phyloP scores from a whole-genome alignment of 2,888 invertebrate species.

The Acleris laterana region DNA sequence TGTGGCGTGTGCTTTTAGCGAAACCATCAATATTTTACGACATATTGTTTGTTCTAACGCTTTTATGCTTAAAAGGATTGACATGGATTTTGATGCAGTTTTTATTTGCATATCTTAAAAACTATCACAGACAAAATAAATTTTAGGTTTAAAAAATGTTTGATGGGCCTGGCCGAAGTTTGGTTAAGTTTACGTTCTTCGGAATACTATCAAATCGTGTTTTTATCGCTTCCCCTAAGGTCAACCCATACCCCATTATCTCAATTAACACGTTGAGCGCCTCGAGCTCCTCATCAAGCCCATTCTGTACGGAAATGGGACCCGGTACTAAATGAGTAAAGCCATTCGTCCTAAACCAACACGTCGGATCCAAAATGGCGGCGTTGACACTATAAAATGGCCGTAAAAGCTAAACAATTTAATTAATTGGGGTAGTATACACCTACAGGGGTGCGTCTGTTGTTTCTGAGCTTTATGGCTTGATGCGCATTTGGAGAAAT shows the following conservation, averaged over 20 bases:
- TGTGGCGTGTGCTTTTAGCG: constrained; percentile 28
- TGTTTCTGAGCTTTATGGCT: too few species aligned
- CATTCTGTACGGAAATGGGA: too few species aligned
- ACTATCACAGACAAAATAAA: background rate
- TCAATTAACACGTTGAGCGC: too few species aligned
- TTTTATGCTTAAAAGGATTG: constrained; percentile 18
- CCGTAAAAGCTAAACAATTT: constrained; percentile 35
- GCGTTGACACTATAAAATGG: constrained; percentile 23
- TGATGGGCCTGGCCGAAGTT: too few species aligned
- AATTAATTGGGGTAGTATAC: constrained; percentile 30
- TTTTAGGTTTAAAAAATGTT: too few species aligned
- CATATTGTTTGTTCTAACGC: constrained; percentile 18
- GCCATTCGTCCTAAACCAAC: constrained; percentile 29
- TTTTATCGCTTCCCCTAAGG: too few species aligned
- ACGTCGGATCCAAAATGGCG: constrained; percentile 27
- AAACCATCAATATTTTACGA: constrained; percentile 32
- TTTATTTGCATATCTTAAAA: constrained; percentile 1
- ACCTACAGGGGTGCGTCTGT: constrained; percentile 9
- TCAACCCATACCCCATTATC: constrained; percentile 1
- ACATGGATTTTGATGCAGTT: constrained; percentile 14
- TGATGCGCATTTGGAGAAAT: too few species aligned
- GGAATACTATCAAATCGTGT: too few species aligned
- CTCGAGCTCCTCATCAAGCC: too few species aligned
- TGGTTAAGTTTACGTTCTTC: too few species aligned
- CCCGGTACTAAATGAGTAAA: background rate